Evolutionary conservation across 1,140 invertebrate genomes (phyloP).

Genomic region (Frieseomelitta varia): DNA sequence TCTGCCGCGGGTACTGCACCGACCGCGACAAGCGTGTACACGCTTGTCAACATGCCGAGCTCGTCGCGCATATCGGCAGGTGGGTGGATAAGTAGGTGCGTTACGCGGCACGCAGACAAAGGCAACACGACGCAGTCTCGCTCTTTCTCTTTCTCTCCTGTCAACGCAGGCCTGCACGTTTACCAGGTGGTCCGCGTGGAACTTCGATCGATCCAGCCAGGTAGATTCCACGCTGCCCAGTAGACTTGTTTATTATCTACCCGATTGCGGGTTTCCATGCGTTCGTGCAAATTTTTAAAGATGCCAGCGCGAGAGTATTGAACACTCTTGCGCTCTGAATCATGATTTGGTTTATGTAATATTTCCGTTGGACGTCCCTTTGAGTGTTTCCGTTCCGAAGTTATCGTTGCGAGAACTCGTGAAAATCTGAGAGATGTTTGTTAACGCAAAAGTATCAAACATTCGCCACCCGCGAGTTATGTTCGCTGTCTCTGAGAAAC

Average conservation of each 20-base stretch:
- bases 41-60: conserved; percentile 24
- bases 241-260: neutral
- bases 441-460: no score
- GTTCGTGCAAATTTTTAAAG: no score
- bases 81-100: conserved; percentile 49
- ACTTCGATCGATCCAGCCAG: neutral
- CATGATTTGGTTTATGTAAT: no score
- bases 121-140: neutral
- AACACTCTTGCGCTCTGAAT: no score
- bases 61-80: conserved; percentile 33
- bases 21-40: conserved; percentile 13
- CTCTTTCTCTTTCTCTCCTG: no score
- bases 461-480: no score
- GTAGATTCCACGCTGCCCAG: neutral
- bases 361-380: no score
- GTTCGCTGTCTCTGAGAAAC: no score
- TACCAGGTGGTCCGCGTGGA: conserved; percentile 3
- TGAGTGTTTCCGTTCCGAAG: no score
- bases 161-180: neutral
- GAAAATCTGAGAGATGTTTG: no score
- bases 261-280: neutral
- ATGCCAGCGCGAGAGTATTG: no score
- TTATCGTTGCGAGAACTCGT: no score
- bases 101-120: conserved; percentile 9
- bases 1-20: neutral